phyloP scores from a whole-genome alignment of 2,888 invertebrate species.

The Vandiemenella viatica region DNA sequence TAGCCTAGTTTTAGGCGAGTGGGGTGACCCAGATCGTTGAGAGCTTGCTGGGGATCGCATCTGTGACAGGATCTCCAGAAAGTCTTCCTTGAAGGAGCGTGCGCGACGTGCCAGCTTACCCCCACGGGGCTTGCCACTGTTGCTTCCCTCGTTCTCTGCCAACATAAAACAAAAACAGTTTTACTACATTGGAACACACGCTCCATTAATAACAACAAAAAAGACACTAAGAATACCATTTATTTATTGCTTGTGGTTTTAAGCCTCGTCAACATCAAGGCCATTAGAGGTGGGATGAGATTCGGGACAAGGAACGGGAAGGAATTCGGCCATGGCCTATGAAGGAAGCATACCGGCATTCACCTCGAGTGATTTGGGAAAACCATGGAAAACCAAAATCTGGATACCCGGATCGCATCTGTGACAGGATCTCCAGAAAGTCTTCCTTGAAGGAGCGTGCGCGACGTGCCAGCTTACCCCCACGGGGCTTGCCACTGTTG shows the following conservation, averaged over 20 bases:
- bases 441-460: constrained; percentile 88
- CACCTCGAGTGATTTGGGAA: too few species aligned
- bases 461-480: constrained; percentile 71
- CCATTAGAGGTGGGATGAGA: too few species aligned
- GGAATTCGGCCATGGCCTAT: too few species aligned
- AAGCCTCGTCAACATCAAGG: too few species aligned
- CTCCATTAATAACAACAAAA: too few species aligned
- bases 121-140: constrained; percentile 40
- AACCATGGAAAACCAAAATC: too few species aligned
- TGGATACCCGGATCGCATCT: constrained; percentile 81
- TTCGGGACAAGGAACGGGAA: too few species aligned
- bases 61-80: constrained; percentile 76
- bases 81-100: constrained; percentile 83
- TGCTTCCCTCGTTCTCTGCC: not conserved
- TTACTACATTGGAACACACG: too few species aligned
- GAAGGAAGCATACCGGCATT: too few species aligned
- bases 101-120: constrained; percentile 76
- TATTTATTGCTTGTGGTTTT: too few species aligned
- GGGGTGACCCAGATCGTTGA: constrained; percentile 23
- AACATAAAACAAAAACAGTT: not conserved
- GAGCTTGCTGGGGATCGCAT: constrained; percentile 57
- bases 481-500: constrained; percentile 39
- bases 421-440: constrained; percentile 75
- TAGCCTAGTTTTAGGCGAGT: constrained; percentile 32
- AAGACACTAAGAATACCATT: too few species aligned